Evolutionary conservation across 2,888 invertebrate genomes (phyloP).

Genomic region (Zygothrica quintamaculata): DNA sequence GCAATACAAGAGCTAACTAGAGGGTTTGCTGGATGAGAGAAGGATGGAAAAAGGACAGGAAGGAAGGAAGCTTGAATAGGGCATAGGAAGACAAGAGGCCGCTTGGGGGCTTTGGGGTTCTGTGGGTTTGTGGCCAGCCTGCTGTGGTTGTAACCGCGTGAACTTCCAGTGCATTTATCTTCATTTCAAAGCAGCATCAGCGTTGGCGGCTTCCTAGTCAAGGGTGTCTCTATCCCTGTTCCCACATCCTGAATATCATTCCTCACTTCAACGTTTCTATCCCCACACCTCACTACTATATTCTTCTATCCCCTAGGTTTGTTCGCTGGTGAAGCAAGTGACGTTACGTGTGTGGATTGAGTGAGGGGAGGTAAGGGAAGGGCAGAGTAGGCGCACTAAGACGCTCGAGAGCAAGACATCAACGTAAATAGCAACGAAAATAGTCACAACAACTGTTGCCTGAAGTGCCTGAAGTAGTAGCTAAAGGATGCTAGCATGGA

Average conservation of each 20-base stretch:
- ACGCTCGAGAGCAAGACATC: slow-evolving; percentile 60
- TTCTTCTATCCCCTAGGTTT: slow-evolving; percentile 17
- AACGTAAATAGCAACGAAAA: slow-evolving; percentile 59
- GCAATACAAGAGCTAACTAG: slow-evolving; percentile 37
- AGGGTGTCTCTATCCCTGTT: slow-evolving; percentile 36
- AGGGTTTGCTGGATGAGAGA: neutral
- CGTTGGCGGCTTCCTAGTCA: slow-evolving; percentile 51
- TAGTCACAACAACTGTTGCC: slow-evolving; percentile 68
- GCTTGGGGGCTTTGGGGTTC: slow-evolving; percentile 43
- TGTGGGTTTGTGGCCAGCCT: slow-evolving; percentile 67
- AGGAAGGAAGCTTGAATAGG: neutral
- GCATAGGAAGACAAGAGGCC: slow-evolving; percentile 25
- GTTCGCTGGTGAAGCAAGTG: slow-evolving; percentile 43
- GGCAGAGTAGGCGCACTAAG: slow-evolving; percentile 14
- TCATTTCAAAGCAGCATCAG: slow-evolving; percentile 65
- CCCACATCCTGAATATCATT: slow-evolving; percentile 18
- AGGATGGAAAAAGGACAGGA: slow-evolving; percentile 11
- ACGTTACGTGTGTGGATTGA: slow-evolving; percentile 34
- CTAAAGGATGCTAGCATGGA: slow-evolving; percentile 9
- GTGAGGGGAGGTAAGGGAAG: neutral
- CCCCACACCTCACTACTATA: neutral
- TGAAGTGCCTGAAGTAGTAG: slow-evolving; percentile 41
- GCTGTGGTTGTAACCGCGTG: slow-evolving; percentile 69
- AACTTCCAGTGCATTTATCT: slow-evolving; percentile 81
- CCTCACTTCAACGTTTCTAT: neutral